These are phyloP conservation scores for Stictocephala bisonia DNA, from an alignment of 2,888 invertebrate genomes.

Conservation along the genomic window DNA sequence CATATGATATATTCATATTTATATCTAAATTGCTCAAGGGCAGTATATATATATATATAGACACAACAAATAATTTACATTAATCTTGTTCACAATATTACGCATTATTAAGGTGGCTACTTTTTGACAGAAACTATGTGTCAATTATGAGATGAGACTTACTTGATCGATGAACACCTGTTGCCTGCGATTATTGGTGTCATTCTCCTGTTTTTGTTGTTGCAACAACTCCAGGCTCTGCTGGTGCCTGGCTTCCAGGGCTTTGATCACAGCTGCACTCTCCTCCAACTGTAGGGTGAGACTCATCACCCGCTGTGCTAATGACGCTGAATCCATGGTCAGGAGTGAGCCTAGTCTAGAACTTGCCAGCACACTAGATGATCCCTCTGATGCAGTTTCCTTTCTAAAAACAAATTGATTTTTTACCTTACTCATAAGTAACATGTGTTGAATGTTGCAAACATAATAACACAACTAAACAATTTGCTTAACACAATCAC, in stretches of 20 bases:
- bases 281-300: constrained; percentile 72
- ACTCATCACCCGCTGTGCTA: constrained; percentile 73
- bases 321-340: constrained; percentile 69
- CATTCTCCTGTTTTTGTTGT: constrained; percentile 77
- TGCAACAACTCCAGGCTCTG: constrained; percentile 67
- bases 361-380: background rate
- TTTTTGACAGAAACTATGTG: too few species aligned
- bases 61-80: background rate
- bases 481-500: too few species aligned
- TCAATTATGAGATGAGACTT: too few species aligned
- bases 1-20: too few species aligned
- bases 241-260: constrained; percentile 67
- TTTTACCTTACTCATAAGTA: too few species aligned
- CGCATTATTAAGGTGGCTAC: too few species aligned
- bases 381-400: too few species aligned
- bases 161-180: constrained; percentile 86
- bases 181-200: constrained; percentile 78
- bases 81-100: background rate
- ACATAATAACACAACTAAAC: too few species aligned
- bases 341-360: constrained; percentile 69
- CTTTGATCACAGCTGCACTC: constrained; percentile 69
- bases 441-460: too few species aligned
- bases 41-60: too few species aligned
- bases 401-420: too few species aligned
- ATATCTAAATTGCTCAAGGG: too few species aligned